Evolutionary conservation across 1,140 invertebrate species (phyloP), one percentile per base, ranked within the genome.

Genomic region (Diorhabda sublineata): DNA sequence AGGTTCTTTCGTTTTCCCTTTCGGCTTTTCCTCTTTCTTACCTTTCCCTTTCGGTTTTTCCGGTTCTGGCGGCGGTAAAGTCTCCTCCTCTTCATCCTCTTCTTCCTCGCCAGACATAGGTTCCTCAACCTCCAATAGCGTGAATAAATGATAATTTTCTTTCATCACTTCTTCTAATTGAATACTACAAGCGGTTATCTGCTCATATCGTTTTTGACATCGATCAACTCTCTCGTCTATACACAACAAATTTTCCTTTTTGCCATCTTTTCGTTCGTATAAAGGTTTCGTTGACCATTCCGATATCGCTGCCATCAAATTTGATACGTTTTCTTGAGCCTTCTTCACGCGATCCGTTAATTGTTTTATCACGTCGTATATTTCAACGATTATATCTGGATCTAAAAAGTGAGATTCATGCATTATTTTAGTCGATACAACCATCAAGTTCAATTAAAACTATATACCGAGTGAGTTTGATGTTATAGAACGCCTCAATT

Each of bases 261-360:
- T 89, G 0, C 83, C 81, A 72, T 90, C 87, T 75, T 81, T 85
- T 4, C 90, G 79, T 71, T 89, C 86, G 78, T 91, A 90, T 41
- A 95, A 79, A 11, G 92, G 90, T 42, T 82, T 73, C 73, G 87
- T 85, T 3, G 86, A 87, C 92, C 92, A 94, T 0, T 81, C 78
- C 6, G 87, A 84, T 67, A 93, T 89, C 2, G 87, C 80, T 8
- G 82, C 81, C 11, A 85, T 74, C 0, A 88, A 81, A 79, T 70
- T 84, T 76, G 80, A 90, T 85, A 74, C 88, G 70, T 87, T 87
- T 52, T 85, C 82, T 79, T 92, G 91, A 4, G 89, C 84, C 58
- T 87, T 85, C 67, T 87, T 81, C 2, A 93, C 87, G 57, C 90
- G 80, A 57, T 85, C 80, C 77, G 90, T 87, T 8, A 93, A 78